Evolutionary conservation across 2,888 invertebrate species (phyloP), one percentile per base, ranked within the genome.

Genomic region (Phortica magna): DNA sequence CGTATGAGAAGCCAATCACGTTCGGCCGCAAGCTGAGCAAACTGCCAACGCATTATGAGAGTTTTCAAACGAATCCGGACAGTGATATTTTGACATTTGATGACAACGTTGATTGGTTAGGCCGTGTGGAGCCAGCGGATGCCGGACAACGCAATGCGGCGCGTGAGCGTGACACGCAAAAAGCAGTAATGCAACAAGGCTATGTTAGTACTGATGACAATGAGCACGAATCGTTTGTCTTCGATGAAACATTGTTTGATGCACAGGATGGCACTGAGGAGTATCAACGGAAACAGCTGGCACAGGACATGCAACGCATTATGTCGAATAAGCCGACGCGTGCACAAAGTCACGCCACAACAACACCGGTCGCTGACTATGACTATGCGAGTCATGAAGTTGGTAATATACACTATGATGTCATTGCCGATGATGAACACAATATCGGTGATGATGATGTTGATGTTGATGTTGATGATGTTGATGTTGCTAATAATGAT

Each of bases 221-320:
- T 10, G 79, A 81, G 73, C 77, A 74, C 2, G 76, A 80, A 53
- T 79, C 79, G 41, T 86, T 87, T 81, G 80, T 84, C 3, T 86
- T 89, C 77, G 89, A 90, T 48, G 89, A 89, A 59, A 80, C 84
- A 0, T 75, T 90, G 3, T 90, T 90, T 59, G 89, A 90, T 78
- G 82, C 82, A 7, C 78, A 79, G n/a, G 89, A 89, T 48, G 87
- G 84, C 61, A 83, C 88, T 31, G 89, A 89, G 68, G 90, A 91
- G 61, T 90, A 90, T 77, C 91, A 91, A 64, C 89, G 90, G 72
- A 91, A 91, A 76, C 91, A 91, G 78, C 82, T 92, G 53, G 90
- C 89, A 31, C 90, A 91, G 82, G 91, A 92, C 75, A 92, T 92
- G 92, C 85, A 90, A 78, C 91, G 92, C 31, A 92, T 92, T 65